A percentile compares a stretch with the other conserved stretches of the same genome.
These are phyloP conservation scores for Gandaritis pyraliata DNA, from an alignment of 2,888 invertebrate genomes.

Conservation along the genomic window DNA sequence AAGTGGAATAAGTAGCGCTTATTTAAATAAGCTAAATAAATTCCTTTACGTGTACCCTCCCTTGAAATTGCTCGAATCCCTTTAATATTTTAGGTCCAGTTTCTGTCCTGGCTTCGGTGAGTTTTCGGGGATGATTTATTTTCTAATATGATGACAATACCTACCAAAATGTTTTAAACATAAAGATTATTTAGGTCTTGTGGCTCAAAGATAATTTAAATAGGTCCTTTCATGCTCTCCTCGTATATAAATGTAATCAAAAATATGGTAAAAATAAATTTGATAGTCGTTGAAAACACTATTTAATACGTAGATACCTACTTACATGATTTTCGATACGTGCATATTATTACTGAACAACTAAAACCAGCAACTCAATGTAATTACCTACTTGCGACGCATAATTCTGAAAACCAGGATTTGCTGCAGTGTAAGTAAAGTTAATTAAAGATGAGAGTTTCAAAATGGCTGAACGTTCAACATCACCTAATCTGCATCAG, in stretches of 20 bases:
- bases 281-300: no score
- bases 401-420: slow-evolving; percentile 8
- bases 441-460: slow-evolving; percentile 16
- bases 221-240: not conserved
- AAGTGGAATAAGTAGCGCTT: slow-evolving; percentile 24
- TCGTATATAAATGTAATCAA: not conserved
- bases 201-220: not conserved
- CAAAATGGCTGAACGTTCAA: slow-evolving; percentile 25
- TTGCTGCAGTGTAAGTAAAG: slow-evolving; percentile 4
- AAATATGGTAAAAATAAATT: no score
- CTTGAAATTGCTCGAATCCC: slow-evolving; percentile 30
- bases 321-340: no score
- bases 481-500: slow-evolving; percentile 28
- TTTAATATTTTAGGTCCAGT: slow-evolving; percentile 36
- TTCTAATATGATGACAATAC: slow-evolving; percentile 24
- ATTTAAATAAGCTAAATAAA: slow-evolving; percentile 35
- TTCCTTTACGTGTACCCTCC: slow-evolving; percentile 24
- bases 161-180: slow-evolving; percentile 24
- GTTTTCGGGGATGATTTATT: slow-evolving; percentile 33
- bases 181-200: not conserved
- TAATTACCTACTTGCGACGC: not conserved
- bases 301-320: no score
- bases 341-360: no score
- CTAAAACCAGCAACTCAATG: not conserved
- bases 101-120: slow-evolving; percentile 28